phyloP scores from a whole-genome alignment of 1,140 invertebrate species.

The Caenorhabditis inopinata region DNA sequence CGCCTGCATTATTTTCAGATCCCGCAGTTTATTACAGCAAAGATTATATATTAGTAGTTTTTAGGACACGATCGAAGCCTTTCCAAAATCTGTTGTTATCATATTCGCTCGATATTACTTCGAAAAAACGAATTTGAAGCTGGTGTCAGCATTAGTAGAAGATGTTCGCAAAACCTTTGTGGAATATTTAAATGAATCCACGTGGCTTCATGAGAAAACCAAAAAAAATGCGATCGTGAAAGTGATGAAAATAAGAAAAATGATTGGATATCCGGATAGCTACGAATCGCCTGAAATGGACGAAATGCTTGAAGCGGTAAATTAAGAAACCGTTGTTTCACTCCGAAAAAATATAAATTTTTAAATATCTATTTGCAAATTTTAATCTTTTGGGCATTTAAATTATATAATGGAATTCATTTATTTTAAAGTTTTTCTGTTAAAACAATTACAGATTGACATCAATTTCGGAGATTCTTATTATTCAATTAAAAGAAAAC shows the following conservation, averaged over 20 bases:
- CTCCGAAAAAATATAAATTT: not conserved
- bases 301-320: not conserved
- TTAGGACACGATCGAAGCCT: not conserved
- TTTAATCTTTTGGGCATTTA: not conserved
- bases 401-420: no score
- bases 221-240: not conserved
- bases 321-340: not conserved
- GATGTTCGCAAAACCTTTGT: not conserved
- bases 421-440: no score
- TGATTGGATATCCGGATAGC: not conserved
- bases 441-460: no score
- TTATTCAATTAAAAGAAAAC: no score
- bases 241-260: not conserved
- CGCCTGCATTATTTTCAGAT: no score
- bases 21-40: no score
- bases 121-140: not conserved
- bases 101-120: not conserved
- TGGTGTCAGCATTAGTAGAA: not conserved
- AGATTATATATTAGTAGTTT: no score
- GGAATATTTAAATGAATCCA: not conserved
- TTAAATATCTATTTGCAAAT: not conserved
- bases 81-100: not conserved
- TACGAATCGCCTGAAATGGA: not conserved
- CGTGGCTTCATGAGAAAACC: not conserved
- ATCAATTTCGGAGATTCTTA: no score